Evolutionary conservation across 1,140 invertebrate species (phyloP), one percentile per base, ranked within the genome.

Genomic region (Alviniconcha marisindica): DNA sequence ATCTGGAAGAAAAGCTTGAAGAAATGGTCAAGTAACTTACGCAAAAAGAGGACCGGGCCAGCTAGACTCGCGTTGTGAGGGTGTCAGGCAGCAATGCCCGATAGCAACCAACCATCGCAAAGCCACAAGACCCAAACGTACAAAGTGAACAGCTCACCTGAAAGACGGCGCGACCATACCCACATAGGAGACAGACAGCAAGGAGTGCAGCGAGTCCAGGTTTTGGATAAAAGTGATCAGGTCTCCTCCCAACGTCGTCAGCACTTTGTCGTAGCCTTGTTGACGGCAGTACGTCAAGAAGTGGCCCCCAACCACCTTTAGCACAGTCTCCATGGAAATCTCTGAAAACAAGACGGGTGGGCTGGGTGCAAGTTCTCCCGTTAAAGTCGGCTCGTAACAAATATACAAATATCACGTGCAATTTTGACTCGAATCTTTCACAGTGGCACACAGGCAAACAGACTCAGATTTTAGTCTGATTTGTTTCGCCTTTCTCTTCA

Each of bases 251-350:
- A 93, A 87, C 0, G 91, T 92, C 63, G 83, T 77, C 73, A 93
- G 73, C 91, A 93, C 92, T 80, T 92, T 93, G 87, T 92, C 91
- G 79, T 93, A 93, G 36, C 92, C 92, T 77, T 91, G 88, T 3
- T 89, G 81, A 18, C 91, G 76, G 66, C 91, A 92, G 83, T 92
- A 93, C 51, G 85, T 85, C 21, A 93, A 87, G 83, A 93, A 93
- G 80, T 90, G 91, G n/a, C 91, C 91, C 12, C 92, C 92, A 83
- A 93, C 92, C n/a, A 91, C 85, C 83, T 92, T 91, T 40, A 92
- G 86, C 2, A 92, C 91, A 21, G 85, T 83, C 15, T 88, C 85
- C 28, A 91, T 36, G 0, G 87, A 79, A 1, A 91, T 77, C 56
- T 86, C 92, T 93, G 81, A 15, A 87, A 83, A 60, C 63, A 66